Evolutionary conservation across 2,888 invertebrate genomes (phyloP).

Genomic region (Falcaria lacertinaria): DNA sequence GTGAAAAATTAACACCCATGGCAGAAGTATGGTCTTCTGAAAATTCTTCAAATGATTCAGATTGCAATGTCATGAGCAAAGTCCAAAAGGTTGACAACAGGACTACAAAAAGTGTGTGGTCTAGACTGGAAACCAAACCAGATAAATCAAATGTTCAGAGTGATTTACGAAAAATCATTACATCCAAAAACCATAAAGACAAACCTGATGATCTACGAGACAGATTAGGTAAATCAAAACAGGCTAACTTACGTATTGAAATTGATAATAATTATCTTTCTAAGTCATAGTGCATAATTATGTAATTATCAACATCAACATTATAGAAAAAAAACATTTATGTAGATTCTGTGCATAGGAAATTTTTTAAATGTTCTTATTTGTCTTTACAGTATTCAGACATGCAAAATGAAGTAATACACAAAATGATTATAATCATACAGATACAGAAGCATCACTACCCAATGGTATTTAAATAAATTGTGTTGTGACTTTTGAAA

Average conservation of each 20-base stretch:
- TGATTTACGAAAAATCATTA: constrained; percentile 60
- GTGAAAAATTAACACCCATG: constrained; percentile 43
- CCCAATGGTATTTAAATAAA: too few species aligned
- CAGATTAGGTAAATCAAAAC: constrained; percentile 58
- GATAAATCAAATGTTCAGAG: constrained; percentile 31
- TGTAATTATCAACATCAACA: too few species aligned
- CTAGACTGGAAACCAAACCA: constrained; percentile 67
- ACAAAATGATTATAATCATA: too few species aligned
- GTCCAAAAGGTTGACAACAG: constrained; percentile 64
- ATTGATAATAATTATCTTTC: constrained; percentile 63
- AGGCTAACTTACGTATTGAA: constrained; percentile 69
- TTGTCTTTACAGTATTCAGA: too few species aligned
- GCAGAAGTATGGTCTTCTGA: constrained; percentile 40
- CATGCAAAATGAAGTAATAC: too few species aligned
- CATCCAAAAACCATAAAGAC: constrained; percentile 41
- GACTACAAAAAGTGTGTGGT: constrained; percentile 76
- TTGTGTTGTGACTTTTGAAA: too few species aligned
- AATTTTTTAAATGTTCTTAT: too few species aligned
- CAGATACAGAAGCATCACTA: too few species aligned
- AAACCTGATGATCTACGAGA: constrained; percentile 58
- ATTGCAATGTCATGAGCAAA: constrained; percentile 72
- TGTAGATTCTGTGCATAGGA: too few species aligned
- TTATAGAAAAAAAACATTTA: too few species aligned
- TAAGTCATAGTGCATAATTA: constrained; percentile 31
- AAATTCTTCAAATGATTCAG: constrained; percentile 46